These are phyloP conservation scores for Medauroidea extradentata DNA, from an alignment of 1,140 invertebrate genomes.

Conservation along the genomic window DNA sequence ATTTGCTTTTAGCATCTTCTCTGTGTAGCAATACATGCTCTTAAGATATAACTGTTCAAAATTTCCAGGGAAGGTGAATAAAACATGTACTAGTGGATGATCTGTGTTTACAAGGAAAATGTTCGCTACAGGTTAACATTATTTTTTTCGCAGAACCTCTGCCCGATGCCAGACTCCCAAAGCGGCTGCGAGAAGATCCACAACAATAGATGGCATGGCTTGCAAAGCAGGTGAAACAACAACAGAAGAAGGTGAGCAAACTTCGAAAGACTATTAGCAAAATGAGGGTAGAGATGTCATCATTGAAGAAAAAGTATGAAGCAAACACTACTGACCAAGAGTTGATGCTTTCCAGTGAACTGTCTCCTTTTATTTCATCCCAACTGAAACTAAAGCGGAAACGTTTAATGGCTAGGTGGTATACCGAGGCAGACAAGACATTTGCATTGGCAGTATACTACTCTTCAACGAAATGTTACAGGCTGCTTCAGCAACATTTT, in stretches of 20 bases:
- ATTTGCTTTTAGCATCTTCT: too few species aligned
- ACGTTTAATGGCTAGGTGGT: not conserved
- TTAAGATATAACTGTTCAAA: too few species aligned
- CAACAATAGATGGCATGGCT: not conserved
- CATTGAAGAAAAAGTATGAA: not conserved
- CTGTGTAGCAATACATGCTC: too few species aligned
- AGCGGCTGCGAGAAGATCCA: not conserved
- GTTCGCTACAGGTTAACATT: too few species aligned
- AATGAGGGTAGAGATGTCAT: not conserved
- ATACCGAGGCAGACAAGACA: not conserved
- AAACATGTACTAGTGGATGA: too few species aligned
- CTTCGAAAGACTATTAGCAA: not conserved
- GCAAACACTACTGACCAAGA: not conserved
- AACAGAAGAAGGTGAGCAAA: not conserved
- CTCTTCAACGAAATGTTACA: not conserved
- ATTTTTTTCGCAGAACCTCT: too few species aligned
- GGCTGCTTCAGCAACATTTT: not conserved
- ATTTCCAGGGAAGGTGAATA: too few species aligned
- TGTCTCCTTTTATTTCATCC: not conserved
- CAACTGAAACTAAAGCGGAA: not conserved
- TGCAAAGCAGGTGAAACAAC: not conserved
- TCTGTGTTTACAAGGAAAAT: too few species aligned
- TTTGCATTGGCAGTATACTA: not conserved
- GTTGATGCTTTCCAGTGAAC: not conserved
- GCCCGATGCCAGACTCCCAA: not conserved